Conservation (phyloP, 2,797 vertebrate species). For the Periophthalmus magnuspinnatus region DNA sequence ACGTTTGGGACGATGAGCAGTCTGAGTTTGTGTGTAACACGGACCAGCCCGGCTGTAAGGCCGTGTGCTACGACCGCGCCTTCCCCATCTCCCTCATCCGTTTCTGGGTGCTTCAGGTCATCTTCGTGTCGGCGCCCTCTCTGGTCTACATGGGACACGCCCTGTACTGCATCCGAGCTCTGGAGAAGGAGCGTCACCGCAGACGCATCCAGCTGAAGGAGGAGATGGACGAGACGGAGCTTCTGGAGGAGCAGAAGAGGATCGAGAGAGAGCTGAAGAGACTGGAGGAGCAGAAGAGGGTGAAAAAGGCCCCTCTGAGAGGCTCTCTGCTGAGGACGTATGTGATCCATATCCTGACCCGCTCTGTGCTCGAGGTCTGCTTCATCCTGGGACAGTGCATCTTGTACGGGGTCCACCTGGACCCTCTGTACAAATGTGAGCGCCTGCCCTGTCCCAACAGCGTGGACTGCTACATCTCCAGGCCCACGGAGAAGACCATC, state of each 20-base stretch:
- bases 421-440: conserved; percentile 88
- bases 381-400: conserved; percentile 93
- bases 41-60: conserved; percentile 91
- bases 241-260: conserved; percentile 81
- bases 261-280: conserved; percentile 84
- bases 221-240: conserved; percentile 80
- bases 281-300: conserved; percentile 87
- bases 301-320: conserved; percentile 88
- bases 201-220: conserved; percentile 80
- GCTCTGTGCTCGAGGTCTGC: conserved; percentile 88
- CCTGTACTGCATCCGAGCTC: conserved; percentile 84
- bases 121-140: conserved; percentile 92
- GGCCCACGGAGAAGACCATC: conserved; percentile 93
- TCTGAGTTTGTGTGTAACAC: conserved; percentile 93
- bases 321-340: conserved; percentile 90
- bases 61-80: conserved; percentile 89
- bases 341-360: conserved; percentile 90
- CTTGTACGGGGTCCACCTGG: conserved; percentile 88
- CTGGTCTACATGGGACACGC: conserved; percentile 94
- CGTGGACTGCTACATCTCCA: conserved; percentile 94
- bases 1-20: conserved; percentile 93
- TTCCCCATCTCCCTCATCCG: conserved; percentile 94
- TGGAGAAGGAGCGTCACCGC: conserved; percentile 88
- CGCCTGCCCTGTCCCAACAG: conserved; percentile 89
- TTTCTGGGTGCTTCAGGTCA: conserved; percentile 94